Evolutionary conservation across 1,140 invertebrate species (phyloP).

Genomic region (Plectrocnemia conspersa): DNA sequence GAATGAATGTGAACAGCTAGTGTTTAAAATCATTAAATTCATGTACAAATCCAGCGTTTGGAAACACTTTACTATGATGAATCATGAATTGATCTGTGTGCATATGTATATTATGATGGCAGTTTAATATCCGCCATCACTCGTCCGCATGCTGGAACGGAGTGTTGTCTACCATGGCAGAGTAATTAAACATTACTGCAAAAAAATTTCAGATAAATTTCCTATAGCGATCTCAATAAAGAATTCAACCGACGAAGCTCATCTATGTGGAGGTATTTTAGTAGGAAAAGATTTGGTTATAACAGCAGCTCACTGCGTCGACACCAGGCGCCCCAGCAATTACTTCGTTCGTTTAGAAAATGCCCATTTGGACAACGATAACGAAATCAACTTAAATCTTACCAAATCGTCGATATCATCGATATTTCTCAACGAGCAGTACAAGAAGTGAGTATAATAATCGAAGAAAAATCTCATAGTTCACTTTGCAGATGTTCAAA

Average conservation of each 20-base stretch:
- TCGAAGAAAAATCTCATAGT: not conserved
- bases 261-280: slow-evolving; percentile 51
- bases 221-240: slow-evolving; percentile 26
- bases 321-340: slow-evolving; percentile 14
- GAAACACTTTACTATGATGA: too few species aligned
- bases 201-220: slow-evolving; percentile 24
- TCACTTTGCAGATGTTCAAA: not conserved
- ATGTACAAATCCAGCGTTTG: too few species aligned
- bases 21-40: too few species aligned
- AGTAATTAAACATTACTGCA: too few species aligned
- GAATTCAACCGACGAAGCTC: slow-evolving; percentile 22
- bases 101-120: too few species aligned
- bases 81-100: too few species aligned
- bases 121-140: too few species aligned
- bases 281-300: slow-evolving; percentile 44
- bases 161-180: too few species aligned
- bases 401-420: slow-evolving; percentile 13
- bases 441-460: slow-evolving; percentile 17
- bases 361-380: not conserved
- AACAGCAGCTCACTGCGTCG: slow-evolving; percentile 53
- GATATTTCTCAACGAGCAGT: slow-evolving; percentile 21
- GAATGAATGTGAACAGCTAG: too few species aligned
- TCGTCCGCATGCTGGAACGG: too few species aligned
- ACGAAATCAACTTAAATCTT: not conserved
- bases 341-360: slow-evolving; percentile 26